Evolutionary conservation across 2,797 vertebrate genomes (phyloP).

Genomic region (Centropyge bicolor): DNA sequence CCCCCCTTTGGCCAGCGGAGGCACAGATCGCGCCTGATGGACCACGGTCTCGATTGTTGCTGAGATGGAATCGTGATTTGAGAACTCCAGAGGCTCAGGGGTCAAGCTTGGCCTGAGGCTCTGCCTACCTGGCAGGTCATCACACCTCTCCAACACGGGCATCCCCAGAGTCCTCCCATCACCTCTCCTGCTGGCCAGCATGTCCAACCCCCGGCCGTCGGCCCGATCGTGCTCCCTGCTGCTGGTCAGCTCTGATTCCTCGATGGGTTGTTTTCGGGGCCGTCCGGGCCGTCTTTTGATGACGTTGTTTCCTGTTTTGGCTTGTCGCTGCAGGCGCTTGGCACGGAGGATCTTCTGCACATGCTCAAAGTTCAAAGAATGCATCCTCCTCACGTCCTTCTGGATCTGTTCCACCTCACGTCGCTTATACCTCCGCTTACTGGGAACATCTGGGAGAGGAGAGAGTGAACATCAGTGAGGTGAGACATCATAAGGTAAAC

Average conservation of each 20-base stretch:
- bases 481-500: conserved; percentile 50
- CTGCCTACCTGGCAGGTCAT: conserved; percentile 92
- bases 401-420: conserved; percentile 96
- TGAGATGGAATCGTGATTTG: conserved; percentile 92
- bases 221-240: conserved; percentile 54
- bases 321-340: conserved; percentile 98
- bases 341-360: conserved; percentile 99
- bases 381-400: conserved; percentile 95
- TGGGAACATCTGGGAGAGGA: conserved; percentile 82
- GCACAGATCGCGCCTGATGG: conserved; percentile 89
- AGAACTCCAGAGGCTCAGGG: conserved; percentile 88
- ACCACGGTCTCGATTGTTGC: conserved; percentile 97
- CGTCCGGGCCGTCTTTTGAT: conserved; percentile 95
- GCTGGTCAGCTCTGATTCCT: conserved; percentile 60
- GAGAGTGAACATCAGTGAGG: conserved; percentile 48
- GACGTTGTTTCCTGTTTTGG: conserved; percentile 99
- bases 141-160: conserved; percentile 95
- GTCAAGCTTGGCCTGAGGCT: conserved; percentile 86
- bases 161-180: conserved; percentile 93
- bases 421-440: conserved; percentile 93
- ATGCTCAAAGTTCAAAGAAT: conserved; percentile 97
- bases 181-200: conserved; percentile 62
- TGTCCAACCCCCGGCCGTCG: conserved; percentile 59
- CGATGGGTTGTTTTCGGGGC: conserved; percentile 92
- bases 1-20: conserved; percentile 76